These are phyloP conservation scores for Enteromius argenteus DNA, from an alignment of 2,797 vertebrate species.

Conservation along the genomic window DNA sequence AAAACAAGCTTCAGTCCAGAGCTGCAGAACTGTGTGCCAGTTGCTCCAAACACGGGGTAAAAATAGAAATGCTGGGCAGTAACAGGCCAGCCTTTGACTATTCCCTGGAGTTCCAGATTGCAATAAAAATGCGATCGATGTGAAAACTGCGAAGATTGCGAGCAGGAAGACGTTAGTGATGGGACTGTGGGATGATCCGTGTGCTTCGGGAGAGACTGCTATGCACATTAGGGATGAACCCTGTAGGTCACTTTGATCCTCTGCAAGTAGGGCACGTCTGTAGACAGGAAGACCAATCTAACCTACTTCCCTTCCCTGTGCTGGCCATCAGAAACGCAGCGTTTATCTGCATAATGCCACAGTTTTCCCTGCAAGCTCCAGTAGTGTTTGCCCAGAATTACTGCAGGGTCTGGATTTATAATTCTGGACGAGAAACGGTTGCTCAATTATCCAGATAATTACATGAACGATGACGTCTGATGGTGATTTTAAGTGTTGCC, in stretches of 20 bases:
- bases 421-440: neutral
- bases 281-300: constrained; percentile 1
- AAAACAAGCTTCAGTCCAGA: neutral
- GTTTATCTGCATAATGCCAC: neutral
- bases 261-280: constrained; percentile 35
- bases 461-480: neutral
- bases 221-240: neutral
- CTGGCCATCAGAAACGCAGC: neutral
- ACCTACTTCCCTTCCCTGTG: neutral
- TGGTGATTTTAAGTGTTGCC: neutral
- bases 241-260: constrained; percentile 25
- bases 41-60: constrained; percentile 29
- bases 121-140: constrained; percentile 21
- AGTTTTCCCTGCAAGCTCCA: neutral
- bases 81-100: constrained; percentile 10
- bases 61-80: constrained; percentile 45
- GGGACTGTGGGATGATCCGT: neutral
- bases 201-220: neutral
- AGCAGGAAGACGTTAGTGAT: neutral
- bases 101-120: constrained; percentile 25
- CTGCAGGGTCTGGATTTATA: neutral
- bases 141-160: neutral
- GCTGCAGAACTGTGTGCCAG: constrained; percentile 15
- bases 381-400: neutral
- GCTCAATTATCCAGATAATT: neutral